Base-by-base conservation (phyloP, 1,140 invertebrate genomes). In the Triops cancriformis region DNA sequence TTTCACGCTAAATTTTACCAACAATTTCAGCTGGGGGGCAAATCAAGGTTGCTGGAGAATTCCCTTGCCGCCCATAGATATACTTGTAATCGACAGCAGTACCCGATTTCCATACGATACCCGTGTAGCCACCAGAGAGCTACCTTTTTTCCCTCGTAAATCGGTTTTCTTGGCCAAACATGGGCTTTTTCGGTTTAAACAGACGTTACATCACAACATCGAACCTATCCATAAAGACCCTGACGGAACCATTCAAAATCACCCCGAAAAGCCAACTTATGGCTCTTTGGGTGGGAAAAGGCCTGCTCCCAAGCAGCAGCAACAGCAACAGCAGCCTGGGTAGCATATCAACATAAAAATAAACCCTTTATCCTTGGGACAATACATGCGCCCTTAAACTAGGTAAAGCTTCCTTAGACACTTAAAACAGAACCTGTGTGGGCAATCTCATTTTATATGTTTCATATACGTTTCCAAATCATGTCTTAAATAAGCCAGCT, bases 261-360 rank as follows among this genome's bases (percentile, higher is more conserved):
- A 18, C 51, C 51, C 51, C 14, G 23, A 64, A 37, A 37, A 37
- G 6, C 51, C 51, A 18, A 64, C 14, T 23, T 64, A 64, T 23
- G 51, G 51, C 51, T 64, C 51, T 64, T 64, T 23, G 18, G 14
- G 51, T 7, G 45, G 23, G 23, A 18, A 64, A 64, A 64, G 18
- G 23, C 14, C 23, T 23, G 14, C 45, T 64, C 45, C 2, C 45
- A 64, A 64, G 23, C n/a, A 64, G 51, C 51, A 3, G 23, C 51
- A 64, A 14, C 51, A 64, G 51, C 14, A 64, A 23, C 51, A 64
- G 51, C 51, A 64, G 51, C n/a, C 51, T 23, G 51, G 51, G 51
- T 23, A 64, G 51, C 51, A 64, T 64, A 64, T 64, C 51, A 64
- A 64, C 51, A 64, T 64, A 64, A 64, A 64, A 64, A 64, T 64